Percentiles rank a stretch among this genome's conserved stretches.
Evolutionary conservation across 2,113 vertebrate species (phyloP).

Genomic region (Thinocorus orbignyianus): DNA sequence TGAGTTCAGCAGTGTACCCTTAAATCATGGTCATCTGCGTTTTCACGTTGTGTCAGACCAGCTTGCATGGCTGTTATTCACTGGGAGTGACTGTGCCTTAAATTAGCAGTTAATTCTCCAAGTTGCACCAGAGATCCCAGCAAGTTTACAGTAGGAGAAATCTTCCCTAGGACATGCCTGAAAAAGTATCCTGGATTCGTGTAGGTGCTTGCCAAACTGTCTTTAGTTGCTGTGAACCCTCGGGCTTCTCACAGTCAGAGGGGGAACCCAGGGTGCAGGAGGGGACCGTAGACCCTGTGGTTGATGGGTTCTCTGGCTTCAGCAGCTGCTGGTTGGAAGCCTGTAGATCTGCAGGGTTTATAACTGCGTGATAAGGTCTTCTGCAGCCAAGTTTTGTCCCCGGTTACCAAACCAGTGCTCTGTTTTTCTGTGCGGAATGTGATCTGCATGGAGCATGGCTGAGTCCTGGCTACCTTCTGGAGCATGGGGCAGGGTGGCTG

Average conservation of each 20-base stretch:
- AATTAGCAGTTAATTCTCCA: not conserved
- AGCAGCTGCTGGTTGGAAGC: not conserved
- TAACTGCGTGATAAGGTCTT: not conserved
- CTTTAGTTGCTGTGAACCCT: not conserved
- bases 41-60: not conserved
- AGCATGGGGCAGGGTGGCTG: not conserved
- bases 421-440: not conserved
- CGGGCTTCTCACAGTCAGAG: not conserved
- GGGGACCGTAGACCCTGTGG: not conserved
- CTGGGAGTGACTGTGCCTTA: not conserved
- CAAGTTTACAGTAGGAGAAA: not conserved
- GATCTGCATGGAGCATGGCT: not conserved
- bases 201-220: not conserved
- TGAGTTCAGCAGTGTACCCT: not conserved
- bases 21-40: not conserved
- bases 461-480: not conserved
- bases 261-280: not conserved
- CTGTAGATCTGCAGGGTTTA: not conserved
- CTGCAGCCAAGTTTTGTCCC: not conserved
- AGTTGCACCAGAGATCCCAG: not conserved
- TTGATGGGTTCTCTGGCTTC: not conserved
- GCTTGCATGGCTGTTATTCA: not conserved
- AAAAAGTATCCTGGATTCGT: not conserved
- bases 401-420: not conserved
- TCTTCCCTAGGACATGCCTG: not conserved